Percentiles rank a stretch among this genome's conserved stretches.
phyloP scores from a whole-genome alignment of 2,113 vertebrate species.

The Acinonyx jubatus region DNA sequence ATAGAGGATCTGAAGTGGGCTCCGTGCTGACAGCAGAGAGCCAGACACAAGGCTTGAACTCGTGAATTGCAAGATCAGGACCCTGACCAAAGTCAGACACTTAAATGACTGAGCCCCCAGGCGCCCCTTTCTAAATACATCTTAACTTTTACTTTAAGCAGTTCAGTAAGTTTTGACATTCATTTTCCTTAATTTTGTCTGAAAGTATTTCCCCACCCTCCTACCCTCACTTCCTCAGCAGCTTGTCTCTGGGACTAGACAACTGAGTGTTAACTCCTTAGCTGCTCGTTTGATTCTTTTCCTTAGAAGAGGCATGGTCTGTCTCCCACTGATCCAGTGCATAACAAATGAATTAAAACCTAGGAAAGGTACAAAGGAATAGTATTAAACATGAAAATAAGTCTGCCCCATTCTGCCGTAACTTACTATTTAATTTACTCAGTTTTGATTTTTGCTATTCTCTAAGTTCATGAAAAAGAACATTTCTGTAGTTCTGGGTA shows the following conservation, averaged over 20 bases:
- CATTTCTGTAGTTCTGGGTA: not conserved
- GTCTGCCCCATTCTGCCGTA: not conserved
- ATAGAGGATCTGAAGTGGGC: too few species aligned
- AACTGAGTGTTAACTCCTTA: not conserved
- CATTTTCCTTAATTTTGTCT: not conserved
- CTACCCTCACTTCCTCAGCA: not conserved
- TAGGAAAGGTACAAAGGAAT: too few species aligned
- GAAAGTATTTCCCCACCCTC: not conserved
- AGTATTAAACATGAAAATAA: too few species aligned
- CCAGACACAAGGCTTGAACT: too few species aligned
- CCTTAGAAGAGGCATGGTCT: not conserved
- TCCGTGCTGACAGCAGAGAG: too few species aligned
- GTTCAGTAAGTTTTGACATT: not conserved
- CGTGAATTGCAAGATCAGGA: too few species aligned
- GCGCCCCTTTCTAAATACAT: too few species aligned
- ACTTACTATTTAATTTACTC: not conserved
- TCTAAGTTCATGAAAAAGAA: not conserved
- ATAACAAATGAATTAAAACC: too few species aligned
- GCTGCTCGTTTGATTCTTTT: not conserved
- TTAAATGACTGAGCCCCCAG: too few species aligned
- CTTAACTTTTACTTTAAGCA: not conserved
- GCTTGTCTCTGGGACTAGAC: not conserved
- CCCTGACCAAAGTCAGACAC: too few species aligned
- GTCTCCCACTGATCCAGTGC: not conserved
- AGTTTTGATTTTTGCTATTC: not conserved